Base-by-base conservation (phyloP, 2,888 invertebrate genomes). In the Helobdella robusta region DNA sequence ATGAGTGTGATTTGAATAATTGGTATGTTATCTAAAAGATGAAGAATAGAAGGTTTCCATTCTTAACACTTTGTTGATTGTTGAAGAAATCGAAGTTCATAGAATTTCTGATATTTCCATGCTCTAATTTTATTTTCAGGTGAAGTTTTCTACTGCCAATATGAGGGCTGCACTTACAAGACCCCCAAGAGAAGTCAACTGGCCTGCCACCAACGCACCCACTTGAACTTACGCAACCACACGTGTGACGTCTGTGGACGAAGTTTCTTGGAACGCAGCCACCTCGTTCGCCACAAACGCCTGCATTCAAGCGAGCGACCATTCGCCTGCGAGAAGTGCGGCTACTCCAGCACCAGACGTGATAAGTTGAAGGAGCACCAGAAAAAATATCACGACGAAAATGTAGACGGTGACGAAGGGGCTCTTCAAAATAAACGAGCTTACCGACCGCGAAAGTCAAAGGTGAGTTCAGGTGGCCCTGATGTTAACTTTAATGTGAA, bases 251-350 rank as follows among this genome's bases (percentile, higher is more conserved):
- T 82, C 20, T 85, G 85, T 75, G 84, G 84, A 0, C 81, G 85
- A 58, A 83, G 84, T 18, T 86, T 86, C 74, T 83, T 86, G 74
- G 86, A 86, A 74, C 85, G 84, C 72, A 84, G 84, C 40, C 86
- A 86, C 76, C 77, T 86, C 66, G 81, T 85, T 15, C 80, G 86
- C 1, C 86, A 86, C 74, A 84, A 85, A 74, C 78, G 85, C 50
- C 85, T 85, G 62, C 86, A 86, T 77, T 76, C 84, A 52, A 82
- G 83, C 69, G 85, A 84, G 67, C 84, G 85, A 72, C 84, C 85
- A 0, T 85, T 84, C 76, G 84, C 84, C 64, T 86, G 86, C 74
- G 81, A 82, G 18, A 81, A 83, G 68, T 86, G 86, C 76, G 84
- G 85, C 69, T 86, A 86, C 74, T 83, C 84, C 1, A 84, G 85